These are phyloP conservation scores for Piprites chloris DNA, from an alignment of 2,113 vertebrate species.

Conservation along the genomic window DNA sequence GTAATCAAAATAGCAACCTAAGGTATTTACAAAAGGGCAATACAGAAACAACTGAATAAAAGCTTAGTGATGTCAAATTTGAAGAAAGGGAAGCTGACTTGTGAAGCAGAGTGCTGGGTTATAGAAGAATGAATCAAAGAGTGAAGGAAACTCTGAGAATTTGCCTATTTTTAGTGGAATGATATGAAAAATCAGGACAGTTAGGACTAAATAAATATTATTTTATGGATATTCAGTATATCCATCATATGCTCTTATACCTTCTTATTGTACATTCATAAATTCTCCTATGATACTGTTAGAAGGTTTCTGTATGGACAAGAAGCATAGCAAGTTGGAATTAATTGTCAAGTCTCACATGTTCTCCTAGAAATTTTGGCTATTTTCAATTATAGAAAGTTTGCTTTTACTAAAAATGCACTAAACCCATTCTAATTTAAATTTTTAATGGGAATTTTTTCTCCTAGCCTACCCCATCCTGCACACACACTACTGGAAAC, in stretches of 20 bases:
- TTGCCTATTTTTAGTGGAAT: not conserved
- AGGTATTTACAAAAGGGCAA: not conserved
- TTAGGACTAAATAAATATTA: not conserved
- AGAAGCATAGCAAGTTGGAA: not conserved
- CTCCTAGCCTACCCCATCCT: not conserved
- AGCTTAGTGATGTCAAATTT: not conserved
- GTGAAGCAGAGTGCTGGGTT: not conserved
- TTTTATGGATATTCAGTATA: not conserved
- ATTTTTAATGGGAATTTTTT: not conserved
- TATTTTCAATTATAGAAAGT: not conserved
- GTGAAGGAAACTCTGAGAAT: not conserved
- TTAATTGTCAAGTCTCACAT: not conserved
- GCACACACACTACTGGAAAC: not conserved
- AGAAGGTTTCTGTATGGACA: not conserved
- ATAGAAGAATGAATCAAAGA: not conserved
- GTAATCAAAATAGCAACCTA: not conserved
- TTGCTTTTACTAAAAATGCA: not conserved
- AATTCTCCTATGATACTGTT: not conserved
- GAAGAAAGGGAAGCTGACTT: not conserved
- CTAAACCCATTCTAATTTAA: not conserved
- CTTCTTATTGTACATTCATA: not conserved
- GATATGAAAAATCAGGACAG: not conserved
- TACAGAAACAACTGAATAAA: not conserved
- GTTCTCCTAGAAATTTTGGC: not conserved
- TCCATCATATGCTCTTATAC: not conserved